A percentile compares a stretch with the other conserved stretches of the same genome.
Conservation (phyloP, 2,797 vertebrate species). For the Eupleurogrammus muticus region DNA sequence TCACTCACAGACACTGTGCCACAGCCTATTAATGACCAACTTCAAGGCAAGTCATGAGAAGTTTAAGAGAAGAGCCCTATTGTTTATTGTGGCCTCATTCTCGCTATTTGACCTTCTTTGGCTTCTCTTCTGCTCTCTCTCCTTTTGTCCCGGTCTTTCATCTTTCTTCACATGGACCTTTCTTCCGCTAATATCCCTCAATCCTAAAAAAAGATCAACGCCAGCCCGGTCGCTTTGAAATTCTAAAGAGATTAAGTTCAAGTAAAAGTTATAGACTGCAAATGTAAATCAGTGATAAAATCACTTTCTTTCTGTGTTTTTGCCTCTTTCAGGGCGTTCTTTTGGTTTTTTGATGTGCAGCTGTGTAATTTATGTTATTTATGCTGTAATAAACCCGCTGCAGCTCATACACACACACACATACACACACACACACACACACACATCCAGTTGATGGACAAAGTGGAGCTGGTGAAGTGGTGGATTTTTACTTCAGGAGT, state of each 20-base stretch:
- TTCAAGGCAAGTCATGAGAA: constrained; percentile 75
- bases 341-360: neutral
- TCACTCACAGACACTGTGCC: constrained; percentile 72
- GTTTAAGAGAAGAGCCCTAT: constrained; percentile 57
- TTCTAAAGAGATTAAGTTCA: neutral
- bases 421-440: too few relatives aligned
- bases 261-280: too few relatives aligned
- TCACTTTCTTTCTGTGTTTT: neutral
- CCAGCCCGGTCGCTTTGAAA: constrained; percentile 2
- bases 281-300: neutral
- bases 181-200: constrained; percentile 12
- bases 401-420: too few relatives aligned
- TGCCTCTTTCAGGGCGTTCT: neutral
- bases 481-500: too few relatives aligned
- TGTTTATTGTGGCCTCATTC: constrained; percentile 46
- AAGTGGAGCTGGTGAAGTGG: neutral
- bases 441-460: neutral
- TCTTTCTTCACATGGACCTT: constrained; percentile 5
- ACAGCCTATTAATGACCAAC: constrained; percentile 76
- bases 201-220: constrained; percentile 10
- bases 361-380: neutral
- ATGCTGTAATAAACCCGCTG: too few relatives aligned
- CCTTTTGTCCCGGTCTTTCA: constrained; percentile 16
- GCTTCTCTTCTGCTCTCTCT: constrained; percentile 15
- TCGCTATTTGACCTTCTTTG: constrained; percentile 40